Base-by-base conservation (phyloP, 1,140 invertebrate species). In the Coelopa frigida region DNA sequence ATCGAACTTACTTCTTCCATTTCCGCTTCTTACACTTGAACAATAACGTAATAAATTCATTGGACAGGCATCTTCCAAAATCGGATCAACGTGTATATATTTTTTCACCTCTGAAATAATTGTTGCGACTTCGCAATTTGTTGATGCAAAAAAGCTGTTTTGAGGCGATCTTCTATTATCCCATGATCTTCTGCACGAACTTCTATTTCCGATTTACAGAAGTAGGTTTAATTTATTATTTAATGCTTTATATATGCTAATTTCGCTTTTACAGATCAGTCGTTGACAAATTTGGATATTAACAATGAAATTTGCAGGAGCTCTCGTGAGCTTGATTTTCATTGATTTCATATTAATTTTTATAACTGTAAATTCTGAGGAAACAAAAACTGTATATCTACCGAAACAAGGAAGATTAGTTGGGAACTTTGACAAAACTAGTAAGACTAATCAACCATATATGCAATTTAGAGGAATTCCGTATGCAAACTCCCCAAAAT, bases 41-140 rank as follows among this genome's bases (percentile, higher is more conserved):
- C 94, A 98, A 61, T 83, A 87, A 57, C 85, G 84, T n/a, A 83
- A 73, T 10, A 97, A 72, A 69, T 90, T 87, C 5, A 87, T 68
- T 24, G 83, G 76, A 67, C 88, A 90, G 2, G 86, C 82, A 51
- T 79, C 73, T 61, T 89, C 83, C 24, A 90, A 62, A 37, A 88
- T 64, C 1, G 87, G 87, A 75, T 90, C 87, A 1, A 84, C 85
- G 49, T 89, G 82, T 44, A 89, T 90, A 58, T 91, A 87, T 0
- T 85, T 83, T 60, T 81, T 81, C 1, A 80, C 78, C 69, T 87
- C 84, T 59, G 86, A 83, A 49, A 90, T 85, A 50, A 88, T 73
- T 71, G 81, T 77, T 2, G 86, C 87, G 21, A 98, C 80, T 74
- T 94, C 55, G 80, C 80, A 11, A 89, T 83, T 70, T 79, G 77